phyloP scores from a whole-genome alignment of 2,888 invertebrate genomes.

The Lochmaea capreae region DNA sequence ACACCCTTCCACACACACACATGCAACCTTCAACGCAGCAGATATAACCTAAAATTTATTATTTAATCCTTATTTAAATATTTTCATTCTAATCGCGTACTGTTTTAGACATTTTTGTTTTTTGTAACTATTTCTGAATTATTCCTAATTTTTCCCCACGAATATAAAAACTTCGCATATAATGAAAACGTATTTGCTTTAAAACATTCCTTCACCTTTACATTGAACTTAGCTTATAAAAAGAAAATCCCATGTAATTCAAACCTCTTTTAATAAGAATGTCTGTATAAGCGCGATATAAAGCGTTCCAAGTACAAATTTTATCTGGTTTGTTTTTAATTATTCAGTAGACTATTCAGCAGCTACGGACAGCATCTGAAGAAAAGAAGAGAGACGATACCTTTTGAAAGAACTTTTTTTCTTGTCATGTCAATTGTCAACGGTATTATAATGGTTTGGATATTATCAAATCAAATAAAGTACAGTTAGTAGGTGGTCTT shows the following conservation, averaged over 20 bases:
- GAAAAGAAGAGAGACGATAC: constrained; percentile 6
- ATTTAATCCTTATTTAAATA: too few relatives aligned
- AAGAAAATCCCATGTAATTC: constrained; percentile 12
- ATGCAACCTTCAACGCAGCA: too few relatives aligned
- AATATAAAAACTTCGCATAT: too few relatives aligned
- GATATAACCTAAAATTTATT: too few relatives aligned
- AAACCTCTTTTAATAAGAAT: not conserved
- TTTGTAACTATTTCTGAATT: too few relatives aligned
- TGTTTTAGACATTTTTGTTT: too few relatives aligned
- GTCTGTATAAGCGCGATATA: not conserved
- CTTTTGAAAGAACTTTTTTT: constrained; percentile 1
- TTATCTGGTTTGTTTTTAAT: constrained; percentile 2
- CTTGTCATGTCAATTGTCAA: constrained; percentile 13
- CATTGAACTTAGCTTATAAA: not conserved
- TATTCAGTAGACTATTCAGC: constrained; percentile 7
- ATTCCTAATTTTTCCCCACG: too few relatives aligned
- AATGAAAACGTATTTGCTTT: not conserved
- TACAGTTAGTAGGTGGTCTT: not conserved
- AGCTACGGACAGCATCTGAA: constrained; percentile 7
- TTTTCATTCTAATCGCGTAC: too few relatives aligned
- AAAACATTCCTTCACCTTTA: not conserved
- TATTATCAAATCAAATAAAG: constrained; percentile 9
- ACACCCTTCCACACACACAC: too few relatives aligned
- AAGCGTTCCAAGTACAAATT: constrained; percentile 8
- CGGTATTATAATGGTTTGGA: not conserved